A percentile compares a stretch with the other conserved stretches of the same genome.
phyloP scores from a whole-genome alignment of 2,797 vertebrate species.

The Chelmon rostratus region DNA sequence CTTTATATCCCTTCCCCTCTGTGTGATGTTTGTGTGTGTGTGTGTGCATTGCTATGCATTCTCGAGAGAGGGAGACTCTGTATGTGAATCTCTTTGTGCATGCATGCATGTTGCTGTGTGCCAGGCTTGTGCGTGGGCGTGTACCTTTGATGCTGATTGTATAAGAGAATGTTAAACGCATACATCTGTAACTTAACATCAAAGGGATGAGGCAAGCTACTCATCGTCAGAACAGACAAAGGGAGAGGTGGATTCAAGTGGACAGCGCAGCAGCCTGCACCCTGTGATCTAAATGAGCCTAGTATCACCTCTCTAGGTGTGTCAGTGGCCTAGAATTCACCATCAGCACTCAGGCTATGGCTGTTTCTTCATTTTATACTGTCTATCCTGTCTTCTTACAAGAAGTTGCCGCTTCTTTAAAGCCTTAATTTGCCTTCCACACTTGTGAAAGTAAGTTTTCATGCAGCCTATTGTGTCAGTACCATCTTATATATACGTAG shows the following conservation, averaged over 20 bases:
- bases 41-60: conserved; percentile 19
- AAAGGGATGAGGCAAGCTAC: conserved; percentile 45
- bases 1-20: conserved; percentile 67
- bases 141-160: conserved; percentile 66
- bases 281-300: conserved; percentile 40
- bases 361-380: not conserved
- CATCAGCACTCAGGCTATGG: conserved; percentile 12
- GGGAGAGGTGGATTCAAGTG: conserved; percentile 9
- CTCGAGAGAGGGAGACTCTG: conserved; percentile 14
- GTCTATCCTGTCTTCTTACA: conserved; percentile 13
- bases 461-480: not conserved
- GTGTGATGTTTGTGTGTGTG: conserved; percentile 38
- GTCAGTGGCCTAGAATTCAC: conserved; percentile 42
- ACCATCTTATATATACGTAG: not conserved
- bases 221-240: conserved; percentile 4
- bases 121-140: conserved; percentile 55
- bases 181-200: conserved; percentile 59
- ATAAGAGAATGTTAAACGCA: conserved; percentile 65
- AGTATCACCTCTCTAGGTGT: conserved; percentile 56
- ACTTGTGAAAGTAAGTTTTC: not conserved
- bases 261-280: conserved; percentile 33
- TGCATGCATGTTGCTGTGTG: conserved; percentile 55
- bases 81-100: conserved; percentile 44
- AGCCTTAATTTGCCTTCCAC: not conserved
- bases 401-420: conserved; percentile 6